Conservation (phyloP, 2,888 invertebrate genomes). For the Drosophila diplacantha region DNA sequence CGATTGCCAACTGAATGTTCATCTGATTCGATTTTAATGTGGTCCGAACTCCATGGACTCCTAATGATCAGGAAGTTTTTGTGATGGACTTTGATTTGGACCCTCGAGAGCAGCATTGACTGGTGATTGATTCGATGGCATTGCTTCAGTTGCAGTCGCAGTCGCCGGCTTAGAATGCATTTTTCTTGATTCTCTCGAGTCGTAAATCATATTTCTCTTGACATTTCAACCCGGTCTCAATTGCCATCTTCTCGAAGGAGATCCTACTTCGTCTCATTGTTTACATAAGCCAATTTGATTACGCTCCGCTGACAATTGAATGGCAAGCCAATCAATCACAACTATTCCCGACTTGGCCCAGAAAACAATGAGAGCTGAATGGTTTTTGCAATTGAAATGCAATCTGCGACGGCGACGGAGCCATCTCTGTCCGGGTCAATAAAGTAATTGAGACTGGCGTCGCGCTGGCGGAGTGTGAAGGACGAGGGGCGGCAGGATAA, state of each 20-base stretch:
- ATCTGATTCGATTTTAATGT: conserved; percentile 46
- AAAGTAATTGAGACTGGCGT: conserved; percentile 72
- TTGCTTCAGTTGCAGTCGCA: conserved; percentile 19
- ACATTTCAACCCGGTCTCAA: conserved; percentile 60
- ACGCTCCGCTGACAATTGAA: conserved; percentile 60
- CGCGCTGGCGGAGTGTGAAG: conserved; percentile 49
- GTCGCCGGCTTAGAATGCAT: conserved; percentile 26
- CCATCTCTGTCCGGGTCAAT: conserved; percentile 49
- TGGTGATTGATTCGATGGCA: conserved; percentile 32
- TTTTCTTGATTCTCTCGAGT: conserved; percentile 31
- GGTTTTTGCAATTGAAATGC: conserved; percentile 41
- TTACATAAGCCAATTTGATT: conserved; percentile 68
- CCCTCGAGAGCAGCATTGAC: conserved; percentile 11
- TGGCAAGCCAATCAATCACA: conserved; percentile 63
- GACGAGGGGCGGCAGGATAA: conserved; percentile 17
- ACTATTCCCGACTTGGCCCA: conserved; percentile 39
- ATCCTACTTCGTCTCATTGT: conserved; percentile 34
- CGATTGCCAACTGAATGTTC: conserved; percentile 14
- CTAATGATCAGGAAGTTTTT: conserved; percentile 7
- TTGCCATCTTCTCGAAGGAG: conserved; percentile 34
- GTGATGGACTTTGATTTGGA: conserved; percentile 32
- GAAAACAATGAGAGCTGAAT: conserved; percentile 24
- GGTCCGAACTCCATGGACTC: conserved; percentile 11
- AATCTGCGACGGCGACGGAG: conserved; percentile 42
- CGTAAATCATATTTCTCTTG: conserved; percentile 65